These are phyloP conservation scores for Amiota mariae DNA, from an alignment of 2,888 invertebrate genomes.

Conservation along the genomic window DNA sequence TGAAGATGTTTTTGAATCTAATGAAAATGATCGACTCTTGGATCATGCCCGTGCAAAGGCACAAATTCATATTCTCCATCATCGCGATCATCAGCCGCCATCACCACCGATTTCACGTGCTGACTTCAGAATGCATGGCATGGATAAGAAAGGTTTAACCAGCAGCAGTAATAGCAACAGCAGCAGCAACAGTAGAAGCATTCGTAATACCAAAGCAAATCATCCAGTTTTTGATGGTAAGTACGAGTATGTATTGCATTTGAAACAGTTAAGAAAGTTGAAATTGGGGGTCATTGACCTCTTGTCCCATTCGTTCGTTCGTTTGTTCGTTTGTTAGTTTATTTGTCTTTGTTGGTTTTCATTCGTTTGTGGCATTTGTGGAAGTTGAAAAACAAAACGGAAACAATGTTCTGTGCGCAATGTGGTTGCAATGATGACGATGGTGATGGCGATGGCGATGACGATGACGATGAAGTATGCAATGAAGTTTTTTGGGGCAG, in stretches of 20 bases:
- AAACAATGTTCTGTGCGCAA: too few species aligned
- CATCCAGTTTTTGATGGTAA: background rate
- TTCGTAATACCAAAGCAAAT: background rate
- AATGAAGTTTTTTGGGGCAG: background rate
- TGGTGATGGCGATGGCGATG: too few species aligned
- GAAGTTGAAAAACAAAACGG: too few species aligned
- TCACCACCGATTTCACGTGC: constrained; percentile 32
- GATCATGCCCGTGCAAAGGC: background rate
- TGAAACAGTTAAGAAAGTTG: too few species aligned
- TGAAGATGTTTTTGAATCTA: background rate
- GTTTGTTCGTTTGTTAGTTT: too few species aligned
- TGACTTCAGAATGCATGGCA: constrained; percentile 32
- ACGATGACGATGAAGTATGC: background rate
- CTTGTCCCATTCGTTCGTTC: too few species aligned
- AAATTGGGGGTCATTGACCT: too few species aligned
- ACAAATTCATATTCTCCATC: background rate
- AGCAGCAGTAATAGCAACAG: constrained; percentile 9
- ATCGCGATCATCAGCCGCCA: background rate
- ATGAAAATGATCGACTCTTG: background rate
- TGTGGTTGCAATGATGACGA: too few species aligned
- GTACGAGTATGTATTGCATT: constrained; percentile 5
- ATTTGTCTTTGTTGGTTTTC: too few species aligned
- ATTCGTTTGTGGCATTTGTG: too few species aligned
- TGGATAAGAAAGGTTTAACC: background rate
- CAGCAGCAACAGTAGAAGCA: constrained; percentile 16